Evolutionary conservation across 2,888 invertebrate genomes (phyloP).

Genomic region (Mythimna ferrago): DNA sequence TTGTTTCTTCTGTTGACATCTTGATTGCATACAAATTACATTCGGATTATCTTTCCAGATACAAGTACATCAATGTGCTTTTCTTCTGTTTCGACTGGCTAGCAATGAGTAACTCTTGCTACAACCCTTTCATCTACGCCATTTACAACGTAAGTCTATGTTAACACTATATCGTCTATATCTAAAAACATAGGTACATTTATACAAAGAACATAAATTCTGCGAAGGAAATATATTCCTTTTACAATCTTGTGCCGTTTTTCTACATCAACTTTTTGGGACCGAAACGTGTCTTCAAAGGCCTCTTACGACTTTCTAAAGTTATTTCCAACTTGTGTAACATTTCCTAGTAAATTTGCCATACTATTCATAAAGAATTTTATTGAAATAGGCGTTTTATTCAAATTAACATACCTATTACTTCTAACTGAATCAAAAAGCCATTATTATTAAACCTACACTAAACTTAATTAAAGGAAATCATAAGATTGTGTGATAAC

Average conservation of each 20-base stretch:
- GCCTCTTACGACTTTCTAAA: not conserved
- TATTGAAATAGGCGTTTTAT: not conserved
- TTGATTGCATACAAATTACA: not conserved
- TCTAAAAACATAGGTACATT: not conserved
- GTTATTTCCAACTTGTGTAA: not conserved
- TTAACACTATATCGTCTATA: not conserved
- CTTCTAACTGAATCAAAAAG: not conserved
- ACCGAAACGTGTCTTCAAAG: not conserved
- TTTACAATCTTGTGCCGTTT: not conserved
- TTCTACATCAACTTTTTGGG: not conserved
- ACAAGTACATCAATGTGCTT: slow-evolving; percentile 95
- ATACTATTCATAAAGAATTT: not conserved
- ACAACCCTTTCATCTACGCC: slow-evolving; percentile 97
- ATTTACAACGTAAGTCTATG: slow-evolving; percentile 94
- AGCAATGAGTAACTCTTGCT: slow-evolving; percentile 97
- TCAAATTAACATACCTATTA: not conserved
- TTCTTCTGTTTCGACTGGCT: slow-evolving; percentile 97
- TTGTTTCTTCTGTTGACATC: not conserved
- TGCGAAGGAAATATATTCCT: not conserved
- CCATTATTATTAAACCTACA: not conserved
- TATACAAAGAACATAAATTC: not conserved
- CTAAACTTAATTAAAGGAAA: not conserved
- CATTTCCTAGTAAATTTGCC: not conserved
- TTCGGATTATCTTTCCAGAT: slow-evolving; percentile 87
- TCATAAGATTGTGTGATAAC: slow-evolving; percentile 7